Percentiles rank a stretch among this genome's conserved stretches.
phyloP scores from a whole-genome alignment of 2,113 vertebrate species.

The Dipodomys stephensi region DNA sequence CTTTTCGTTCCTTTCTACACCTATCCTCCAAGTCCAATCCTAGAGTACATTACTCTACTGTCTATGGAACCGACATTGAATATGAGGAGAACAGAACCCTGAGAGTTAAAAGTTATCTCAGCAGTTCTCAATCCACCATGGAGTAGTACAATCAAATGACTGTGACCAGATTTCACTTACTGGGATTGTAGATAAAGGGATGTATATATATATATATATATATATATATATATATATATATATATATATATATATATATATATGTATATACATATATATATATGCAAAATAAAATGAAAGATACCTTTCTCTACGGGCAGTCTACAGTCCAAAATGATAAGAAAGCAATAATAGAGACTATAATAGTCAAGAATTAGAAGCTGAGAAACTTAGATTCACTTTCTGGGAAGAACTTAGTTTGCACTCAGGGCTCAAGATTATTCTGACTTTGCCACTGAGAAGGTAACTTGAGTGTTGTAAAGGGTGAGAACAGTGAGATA shows the following conservation, averaged over 20 bases:
- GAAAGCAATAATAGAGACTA: neutral
- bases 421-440: neutral
- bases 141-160: neutral
- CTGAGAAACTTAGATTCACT: neutral
- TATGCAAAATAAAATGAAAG: slow-evolving; percentile 15
- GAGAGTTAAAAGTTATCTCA: neutral
- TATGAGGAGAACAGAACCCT: no score
- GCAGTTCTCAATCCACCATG: neutral
- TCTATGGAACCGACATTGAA: no score
- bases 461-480: neutral
- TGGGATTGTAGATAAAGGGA: neutral
- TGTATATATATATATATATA: neutral
- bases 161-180: neutral
- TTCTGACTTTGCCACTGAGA: neutral
- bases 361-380: neutral
- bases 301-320: neutral
- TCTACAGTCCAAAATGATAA: neutral
- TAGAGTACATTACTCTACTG: no score
- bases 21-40: no score
- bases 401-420: neutral
- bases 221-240: neutral
- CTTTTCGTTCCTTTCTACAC: no score
- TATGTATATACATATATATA: neutral
- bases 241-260: neutral
- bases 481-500: neutral